These are phyloP conservation scores for Pygoscelis antarcticus DNA, from an alignment of 2,113 vertebrate genomes.

Conservation along the genomic window DNA sequence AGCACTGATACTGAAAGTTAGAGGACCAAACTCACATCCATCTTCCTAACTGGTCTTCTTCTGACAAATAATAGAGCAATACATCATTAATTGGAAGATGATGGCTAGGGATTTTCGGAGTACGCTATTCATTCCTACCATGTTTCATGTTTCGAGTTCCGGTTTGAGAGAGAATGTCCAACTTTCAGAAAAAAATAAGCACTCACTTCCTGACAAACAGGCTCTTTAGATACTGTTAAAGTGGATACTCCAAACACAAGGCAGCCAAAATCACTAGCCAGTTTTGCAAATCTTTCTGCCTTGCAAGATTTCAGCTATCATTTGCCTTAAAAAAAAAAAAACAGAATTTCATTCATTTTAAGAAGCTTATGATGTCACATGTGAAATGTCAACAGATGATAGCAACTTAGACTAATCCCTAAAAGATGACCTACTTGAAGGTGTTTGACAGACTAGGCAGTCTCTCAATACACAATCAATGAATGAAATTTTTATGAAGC, in stretches of 20 bases:
- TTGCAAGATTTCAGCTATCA: background rate
- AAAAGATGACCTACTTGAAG: constrained; percentile 71
- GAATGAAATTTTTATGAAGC: constrained; percentile 9
- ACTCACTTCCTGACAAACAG: background rate
- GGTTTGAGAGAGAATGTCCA: background rate
- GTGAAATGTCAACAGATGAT: constrained; percentile 65
- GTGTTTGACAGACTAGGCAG: constrained; percentile 34
- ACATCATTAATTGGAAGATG: background rate
- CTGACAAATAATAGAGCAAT: background rate
- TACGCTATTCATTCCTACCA: background rate
- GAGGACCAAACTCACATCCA: background rate
- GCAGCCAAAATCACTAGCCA: background rate
- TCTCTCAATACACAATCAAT: background rate
- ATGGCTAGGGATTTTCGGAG: background rate
- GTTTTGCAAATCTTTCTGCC: background rate
- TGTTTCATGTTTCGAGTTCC: background rate
- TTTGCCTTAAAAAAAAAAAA: background rate
- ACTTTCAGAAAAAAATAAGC: background rate
- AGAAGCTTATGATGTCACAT: constrained; percentile 66
- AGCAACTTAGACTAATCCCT: constrained; percentile 59
- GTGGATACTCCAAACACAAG: background rate
- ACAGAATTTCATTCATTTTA: constrained; percentile 56
- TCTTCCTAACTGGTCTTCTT: background rate
- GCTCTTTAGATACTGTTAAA: background rate
- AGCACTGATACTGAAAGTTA: background rate